These are phyloP conservation scores for Eurytoma californica DNA, from an alignment of 2,888 invertebrate species.

Conservation along the genomic window DNA sequence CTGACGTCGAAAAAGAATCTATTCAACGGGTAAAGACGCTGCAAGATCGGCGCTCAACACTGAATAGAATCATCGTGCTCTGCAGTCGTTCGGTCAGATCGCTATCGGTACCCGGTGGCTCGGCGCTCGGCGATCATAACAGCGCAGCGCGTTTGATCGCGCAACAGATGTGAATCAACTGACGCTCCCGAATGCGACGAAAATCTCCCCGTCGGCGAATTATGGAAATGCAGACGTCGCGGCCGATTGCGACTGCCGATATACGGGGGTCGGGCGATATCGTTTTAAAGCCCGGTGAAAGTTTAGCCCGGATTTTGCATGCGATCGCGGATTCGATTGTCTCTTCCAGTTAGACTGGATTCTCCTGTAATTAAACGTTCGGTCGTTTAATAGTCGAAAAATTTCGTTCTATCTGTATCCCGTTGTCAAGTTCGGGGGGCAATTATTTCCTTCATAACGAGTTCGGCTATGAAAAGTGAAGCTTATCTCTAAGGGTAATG, in stretches of 20 bases:
- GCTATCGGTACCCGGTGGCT: constrained; percentile 5
- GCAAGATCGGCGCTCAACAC: constrained; percentile 34
- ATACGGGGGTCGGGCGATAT: background rate
- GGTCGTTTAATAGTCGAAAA: too few relatives aligned
- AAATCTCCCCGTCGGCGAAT: constrained; percentile 14
- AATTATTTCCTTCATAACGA: too few relatives aligned
- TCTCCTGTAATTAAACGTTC: too few relatives aligned
- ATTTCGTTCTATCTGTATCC: too few relatives aligned
- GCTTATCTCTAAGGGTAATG: too few relatives aligned
- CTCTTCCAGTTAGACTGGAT: background rate
- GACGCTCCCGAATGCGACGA: constrained; percentile 1
- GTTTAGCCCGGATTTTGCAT: constrained; percentile 6
- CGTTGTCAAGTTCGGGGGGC: too few relatives aligned
- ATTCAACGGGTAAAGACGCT: constrained; percentile 15
- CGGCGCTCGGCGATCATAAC: background rate
- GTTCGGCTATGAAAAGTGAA: too few relatives aligned
- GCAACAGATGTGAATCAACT: constrained; percentile 8
- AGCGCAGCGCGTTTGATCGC: constrained; percentile 13
- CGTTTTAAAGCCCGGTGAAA: constrained; percentile 50
- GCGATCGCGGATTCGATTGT: background rate
- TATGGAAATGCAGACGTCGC: constrained; percentile 40
- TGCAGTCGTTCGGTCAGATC: constrained; percentile 7
- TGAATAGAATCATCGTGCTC: constrained; percentile 25
- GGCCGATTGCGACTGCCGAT: constrained; percentile 29
- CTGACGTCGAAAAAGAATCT: too few relatives aligned